Evolutionary conservation across 2,797 vertebrate genomes (phyloP).

Genomic region (Botia almorhae): DNA sequence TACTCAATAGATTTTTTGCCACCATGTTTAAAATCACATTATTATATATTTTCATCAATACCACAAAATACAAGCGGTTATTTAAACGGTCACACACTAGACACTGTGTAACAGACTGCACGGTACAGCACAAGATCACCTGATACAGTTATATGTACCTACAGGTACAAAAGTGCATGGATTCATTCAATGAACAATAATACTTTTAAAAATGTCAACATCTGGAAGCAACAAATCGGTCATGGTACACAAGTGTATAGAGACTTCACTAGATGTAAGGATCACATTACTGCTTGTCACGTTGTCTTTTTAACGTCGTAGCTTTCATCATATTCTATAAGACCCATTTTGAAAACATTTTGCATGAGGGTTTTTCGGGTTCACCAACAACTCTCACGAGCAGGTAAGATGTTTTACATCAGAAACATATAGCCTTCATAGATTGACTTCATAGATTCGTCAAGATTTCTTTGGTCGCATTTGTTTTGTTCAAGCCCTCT

Average conservation of each 20-base stretch:
- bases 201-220: constrained; percentile 33
- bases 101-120: constrained; percentile 37
- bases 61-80: constrained; percentile 6
- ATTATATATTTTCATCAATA: background rate
- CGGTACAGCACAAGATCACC: constrained; percentile 50
- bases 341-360: constrained; percentile 12
- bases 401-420: background rate
- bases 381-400: background rate
- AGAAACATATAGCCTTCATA: background rate
- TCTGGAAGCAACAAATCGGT: constrained; percentile 76
- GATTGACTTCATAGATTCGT: constrained; percentile 84
- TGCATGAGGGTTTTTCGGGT: constrained; percentile 1
- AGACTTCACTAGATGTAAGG: constrained; percentile 31
- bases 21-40: constrained; percentile 11
- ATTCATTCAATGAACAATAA: constrained; percentile 30
- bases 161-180: constrained; percentile 59
- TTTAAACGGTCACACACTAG: constrained; percentile 10
- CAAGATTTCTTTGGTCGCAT: constrained; percentile 69
- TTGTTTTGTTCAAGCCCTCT: constrained; percentile 62
- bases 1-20: background rate
- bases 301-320: background rate
- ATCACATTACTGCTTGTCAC: constrained; percentile 30
- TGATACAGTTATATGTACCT: constrained; percentile 42
- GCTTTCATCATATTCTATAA: constrained; percentile 14
- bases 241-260: constrained; percentile 71